Evolutionary conservation across 2,113 vertebrate species (phyloP), one percentile per base, ranked within the genome.

Genomic region (Symphodus melops): DNA sequence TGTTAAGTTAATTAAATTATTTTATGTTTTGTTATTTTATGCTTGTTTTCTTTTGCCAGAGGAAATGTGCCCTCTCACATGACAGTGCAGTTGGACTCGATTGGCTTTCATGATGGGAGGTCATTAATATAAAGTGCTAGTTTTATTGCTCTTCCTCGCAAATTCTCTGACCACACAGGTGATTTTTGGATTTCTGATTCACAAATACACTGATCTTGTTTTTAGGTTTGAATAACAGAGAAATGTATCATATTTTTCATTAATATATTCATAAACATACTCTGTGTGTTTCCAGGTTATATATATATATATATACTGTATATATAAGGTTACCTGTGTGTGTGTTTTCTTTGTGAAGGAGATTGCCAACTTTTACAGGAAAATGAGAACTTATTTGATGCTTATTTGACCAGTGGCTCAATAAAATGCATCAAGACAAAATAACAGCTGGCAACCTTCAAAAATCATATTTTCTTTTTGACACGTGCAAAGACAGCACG

Each of bases 1-100:
- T 91, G 88, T 92, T 92, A 94, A 93, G 86, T 94, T 92, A 93
- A 93, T 77, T 93, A 92, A 94, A 83, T 94, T 93, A 94, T 93
- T 93, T 65, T 83, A 71, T 71, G 68, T 92, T 82, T 82, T 73
- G 72, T 89, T 81, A 85, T 85, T 70, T 92, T 81, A 81, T 80
- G 52, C 64, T 58, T 83, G 77, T 88, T 87, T 83, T 65, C 41
- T 79, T 83, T 77, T 86, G 68, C 86, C 67, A 72, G 46, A 89
- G 76, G 54, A 66, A 81, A 64, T 83, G 68, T 86, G 70, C 64
- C 75, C 48, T 20, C 48, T 68, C 56, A 75, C 42, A 53, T 17
- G 49, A 65, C 61, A 74, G 28, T 14, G 52, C 39, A 74, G 74
- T 54, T 76, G 65, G 71, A 75, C 77, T 64, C 19, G n/a, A 41